These are phyloP conservation scores for Drosophila varians DNA, from an alignment of 1,140 invertebrate species.

Conservation along the genomic window DNA sequence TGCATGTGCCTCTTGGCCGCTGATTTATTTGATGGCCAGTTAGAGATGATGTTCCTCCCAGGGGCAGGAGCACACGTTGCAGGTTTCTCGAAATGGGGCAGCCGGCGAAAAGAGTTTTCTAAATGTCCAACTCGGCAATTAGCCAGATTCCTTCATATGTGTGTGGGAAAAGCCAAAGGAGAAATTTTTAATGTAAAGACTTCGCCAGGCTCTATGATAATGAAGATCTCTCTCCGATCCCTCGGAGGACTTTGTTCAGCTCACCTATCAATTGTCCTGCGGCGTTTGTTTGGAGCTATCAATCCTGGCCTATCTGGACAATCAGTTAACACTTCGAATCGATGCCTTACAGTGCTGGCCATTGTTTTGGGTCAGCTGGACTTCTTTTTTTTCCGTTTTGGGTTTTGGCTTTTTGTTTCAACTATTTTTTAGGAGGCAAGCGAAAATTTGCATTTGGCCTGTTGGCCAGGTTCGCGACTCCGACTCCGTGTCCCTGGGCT, in stretches of 20 bases:
- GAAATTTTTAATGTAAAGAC: background rate
- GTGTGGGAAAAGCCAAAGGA: conserved; percentile 21
- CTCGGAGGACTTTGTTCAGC: background rate
- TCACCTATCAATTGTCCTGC: conserved; percentile 17
- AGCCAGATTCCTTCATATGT: conserved; percentile 12
- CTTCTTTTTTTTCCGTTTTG: conserved; percentile 14
- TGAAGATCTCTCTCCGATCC: conserved; percentile 13
- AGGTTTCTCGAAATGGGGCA: conserved; percentile 62
- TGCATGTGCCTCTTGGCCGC: conserved; percentile 65
- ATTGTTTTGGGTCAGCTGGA: conserved; percentile 46
- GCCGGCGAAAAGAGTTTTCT: conserved; percentile 8
- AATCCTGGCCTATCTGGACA: conserved; percentile 39
- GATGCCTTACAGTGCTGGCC: conserved; percentile 30
- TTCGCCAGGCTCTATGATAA: conserved; percentile 12
- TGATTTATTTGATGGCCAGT: conserved; percentile 77
- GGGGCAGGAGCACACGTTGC: conserved; percentile 50
- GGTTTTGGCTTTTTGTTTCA: conserved; percentile 7
- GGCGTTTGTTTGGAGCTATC: conserved; percentile 33
- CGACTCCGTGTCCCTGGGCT: conserved; percentile 58
- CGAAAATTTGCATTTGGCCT: conserved; percentile 70
- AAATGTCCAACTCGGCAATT: conserved; percentile 24
- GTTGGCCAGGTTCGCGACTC: conserved; percentile 60
- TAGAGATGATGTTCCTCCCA: conserved; percentile 31
- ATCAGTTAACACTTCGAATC: conserved; percentile 45
- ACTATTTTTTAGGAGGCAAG: background rate